Conservation (phyloP, 1,140 invertebrate genomes). For the Muscidifurax raptorellus region DNA sequence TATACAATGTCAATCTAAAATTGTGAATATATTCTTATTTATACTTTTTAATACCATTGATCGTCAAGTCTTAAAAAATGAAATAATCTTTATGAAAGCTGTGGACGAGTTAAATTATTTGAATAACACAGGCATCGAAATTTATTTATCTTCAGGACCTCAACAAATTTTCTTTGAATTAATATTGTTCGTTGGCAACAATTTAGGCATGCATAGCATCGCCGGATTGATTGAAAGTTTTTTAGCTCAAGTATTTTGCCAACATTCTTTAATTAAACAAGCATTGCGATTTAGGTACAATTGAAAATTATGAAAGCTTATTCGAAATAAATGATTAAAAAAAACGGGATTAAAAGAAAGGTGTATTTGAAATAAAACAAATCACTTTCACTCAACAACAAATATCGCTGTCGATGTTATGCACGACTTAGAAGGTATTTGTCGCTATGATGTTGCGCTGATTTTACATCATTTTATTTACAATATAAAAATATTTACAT, state of each 20-base stretch:
- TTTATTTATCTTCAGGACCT: neutral
- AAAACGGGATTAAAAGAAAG: slow-evolving; percentile 55
- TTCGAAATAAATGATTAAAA: neutral
- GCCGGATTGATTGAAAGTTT: slow-evolving; percentile 50
- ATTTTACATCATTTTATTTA: slow-evolving; percentile 47
- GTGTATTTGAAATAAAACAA: slow-evolving; percentile 64
- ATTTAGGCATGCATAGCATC: slow-evolving; percentile 43
- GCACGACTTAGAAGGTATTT: slow-evolving; percentile 62
- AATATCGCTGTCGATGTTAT: slow-evolving; percentile 68
- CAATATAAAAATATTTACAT: neutral
- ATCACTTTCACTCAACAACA: slow-evolving; percentile 28
- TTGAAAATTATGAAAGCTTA: neutral
- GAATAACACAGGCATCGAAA: neutral
- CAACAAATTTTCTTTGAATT: slow-evolving; percentile 47
- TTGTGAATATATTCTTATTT: slow-evolving; percentile 27
- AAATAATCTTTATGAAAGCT: slow-evolving; percentile 51
- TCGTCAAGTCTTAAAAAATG: neutral
- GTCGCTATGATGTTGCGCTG: slow-evolving; percentile 63
- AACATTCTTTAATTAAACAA: slow-evolving; percentile 32
- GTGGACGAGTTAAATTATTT: neutral
- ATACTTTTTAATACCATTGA: slow-evolving; percentile 12
- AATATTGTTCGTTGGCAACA: no score
- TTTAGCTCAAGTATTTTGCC: slow-evolving; percentile 42
- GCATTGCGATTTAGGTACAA: neutral
- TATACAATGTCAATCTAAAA: neutral